These are phyloP conservation scores for Liparis tanakae DNA, from an alignment of 2,797 vertebrate species.

Conservation along the genomic window DNA sequence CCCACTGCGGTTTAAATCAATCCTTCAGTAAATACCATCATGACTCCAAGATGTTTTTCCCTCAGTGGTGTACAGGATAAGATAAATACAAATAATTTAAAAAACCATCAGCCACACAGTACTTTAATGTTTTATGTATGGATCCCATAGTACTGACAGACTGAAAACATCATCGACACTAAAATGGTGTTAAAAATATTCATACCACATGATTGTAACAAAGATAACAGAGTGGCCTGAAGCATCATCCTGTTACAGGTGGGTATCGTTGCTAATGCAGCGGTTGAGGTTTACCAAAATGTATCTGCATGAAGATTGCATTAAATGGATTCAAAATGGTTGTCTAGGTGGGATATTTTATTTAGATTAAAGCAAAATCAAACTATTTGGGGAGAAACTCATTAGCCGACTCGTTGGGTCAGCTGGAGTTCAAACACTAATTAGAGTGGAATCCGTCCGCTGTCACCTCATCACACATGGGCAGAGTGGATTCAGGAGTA, in stretches of 20 bases:
- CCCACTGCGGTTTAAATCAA: conserved; percentile 48
- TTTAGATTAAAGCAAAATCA: conserved; percentile 1
- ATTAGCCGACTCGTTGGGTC: conserved; percentile 43
- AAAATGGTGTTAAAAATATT: conserved; percentile 5
- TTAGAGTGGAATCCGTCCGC: conserved; percentile 72
- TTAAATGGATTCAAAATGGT: conserved; percentile 10
- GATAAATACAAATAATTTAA: not conserved
- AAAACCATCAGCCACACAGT: conserved; percentile 6
- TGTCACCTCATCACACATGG: conserved; percentile 61
- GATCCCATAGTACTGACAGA: not conserved
- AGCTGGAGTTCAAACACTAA: conserved; percentile 68
- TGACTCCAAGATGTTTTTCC: conserved; percentile 27
- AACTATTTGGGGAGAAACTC: conserved; percentile 19
- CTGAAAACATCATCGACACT: conserved; percentile 17
- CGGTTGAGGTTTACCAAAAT: conserved; percentile 9
- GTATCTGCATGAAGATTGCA: not conserved
- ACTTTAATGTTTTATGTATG: conserved; percentile 10
- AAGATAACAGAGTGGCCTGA: not conserved
- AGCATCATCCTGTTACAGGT: not conserved
- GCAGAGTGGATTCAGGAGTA: conserved; percentile 73
- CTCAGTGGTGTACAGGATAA: conserved; percentile 19
- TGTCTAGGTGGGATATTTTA: conserved; percentile 4
- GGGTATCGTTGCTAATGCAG: not conserved
- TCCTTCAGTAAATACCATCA: conserved; percentile 25
- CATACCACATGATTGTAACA: conserved; percentile 2